These are phyloP conservation scores for Cephus rjabovi DNA, from an alignment of 2,888 invertebrate genomes.

Conservation along the genomic window DNA sequence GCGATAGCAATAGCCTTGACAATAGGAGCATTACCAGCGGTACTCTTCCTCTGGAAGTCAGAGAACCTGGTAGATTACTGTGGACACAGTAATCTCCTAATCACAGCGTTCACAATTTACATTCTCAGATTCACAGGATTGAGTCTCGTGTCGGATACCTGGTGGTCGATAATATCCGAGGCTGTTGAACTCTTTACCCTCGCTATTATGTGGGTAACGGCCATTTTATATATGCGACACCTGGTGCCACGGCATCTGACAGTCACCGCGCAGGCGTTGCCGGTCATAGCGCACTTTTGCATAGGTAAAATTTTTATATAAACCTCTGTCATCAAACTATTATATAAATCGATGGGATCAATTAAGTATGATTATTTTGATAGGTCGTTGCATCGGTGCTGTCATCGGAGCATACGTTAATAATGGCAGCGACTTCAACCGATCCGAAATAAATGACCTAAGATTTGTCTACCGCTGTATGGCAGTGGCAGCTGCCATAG, in stretches of 20 bases:
- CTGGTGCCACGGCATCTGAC: constrained; percentile 82
- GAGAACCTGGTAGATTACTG: constrained; percentile 87
- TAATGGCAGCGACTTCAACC: constrained; percentile 62
- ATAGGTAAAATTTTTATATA: constrained; percentile 66
- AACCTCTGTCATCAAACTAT: background rate
- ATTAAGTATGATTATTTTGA: background rate
- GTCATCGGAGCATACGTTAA: constrained; percentile 70
- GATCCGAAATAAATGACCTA: constrained; percentile 48
- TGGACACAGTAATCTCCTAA: constrained; percentile 85
- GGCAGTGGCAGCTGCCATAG: constrained; percentile 74
- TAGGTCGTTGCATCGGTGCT: constrained; percentile 81
- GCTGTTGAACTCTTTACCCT: constrained; percentile 81
- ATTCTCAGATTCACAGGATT: constrained; percentile 67
- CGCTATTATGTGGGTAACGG: constrained; percentile 83
- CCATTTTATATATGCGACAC: constrained; percentile 84
- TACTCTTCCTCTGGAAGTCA: constrained; percentile 80
- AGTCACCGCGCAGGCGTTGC: constrained; percentile 82
- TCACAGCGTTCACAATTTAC: constrained; percentile 84
- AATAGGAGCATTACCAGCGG: constrained; percentile 77
- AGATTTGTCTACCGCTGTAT: constrained; percentile 74
- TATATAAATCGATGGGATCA: background rate
- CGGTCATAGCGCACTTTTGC: constrained; percentile 84
- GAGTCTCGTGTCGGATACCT: constrained; percentile 68
- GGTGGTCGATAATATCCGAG: constrained; percentile 78
- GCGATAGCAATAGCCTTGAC: constrained; percentile 76